Evolutionary conservation across 2,797 vertebrate genomes (phyloP).

Genomic region (Galago senegalensis): DNA sequence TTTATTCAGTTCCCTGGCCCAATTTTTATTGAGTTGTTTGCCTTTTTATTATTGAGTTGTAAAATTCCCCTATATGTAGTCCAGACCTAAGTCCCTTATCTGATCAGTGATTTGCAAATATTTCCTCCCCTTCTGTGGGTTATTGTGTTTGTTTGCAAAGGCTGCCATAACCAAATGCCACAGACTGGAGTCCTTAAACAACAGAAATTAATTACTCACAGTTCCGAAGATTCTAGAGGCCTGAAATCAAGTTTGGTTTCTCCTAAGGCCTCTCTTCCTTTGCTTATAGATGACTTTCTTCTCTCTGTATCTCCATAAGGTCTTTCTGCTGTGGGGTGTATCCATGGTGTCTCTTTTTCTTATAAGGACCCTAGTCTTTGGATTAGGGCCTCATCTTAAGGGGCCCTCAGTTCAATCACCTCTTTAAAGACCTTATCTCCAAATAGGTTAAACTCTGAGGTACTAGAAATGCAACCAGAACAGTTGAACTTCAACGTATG

Average conservation of each 20-base stretch:
- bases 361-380: background rate
- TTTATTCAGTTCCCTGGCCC: background rate
- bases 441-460: background rate
- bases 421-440: conserved; percentile 11
- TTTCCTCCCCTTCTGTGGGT: background rate
- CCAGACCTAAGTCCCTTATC: background rate
- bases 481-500: background rate
- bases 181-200: background rate
- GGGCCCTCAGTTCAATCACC: background rate
- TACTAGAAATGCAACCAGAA: background rate
- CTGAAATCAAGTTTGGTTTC: background rate
- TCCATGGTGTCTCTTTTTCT: background rate
- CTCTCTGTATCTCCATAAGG: background rate
- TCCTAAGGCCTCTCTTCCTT: background rate
- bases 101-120: background rate
- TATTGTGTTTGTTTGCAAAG: background rate
- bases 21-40: conserved; percentile 15
- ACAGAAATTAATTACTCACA: conserved; percentile 26
- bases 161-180: conserved; percentile 8
- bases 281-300: background rate
- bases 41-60: background rate
- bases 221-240: background rate
- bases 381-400: background rate
- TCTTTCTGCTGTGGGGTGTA: background rate
- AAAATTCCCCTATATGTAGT: background rate